These are phyloP conservation scores for Andinoacara biseriatus DNA, from an alignment of 2,113 vertebrate species.

Conservation along the genomic window DNA sequence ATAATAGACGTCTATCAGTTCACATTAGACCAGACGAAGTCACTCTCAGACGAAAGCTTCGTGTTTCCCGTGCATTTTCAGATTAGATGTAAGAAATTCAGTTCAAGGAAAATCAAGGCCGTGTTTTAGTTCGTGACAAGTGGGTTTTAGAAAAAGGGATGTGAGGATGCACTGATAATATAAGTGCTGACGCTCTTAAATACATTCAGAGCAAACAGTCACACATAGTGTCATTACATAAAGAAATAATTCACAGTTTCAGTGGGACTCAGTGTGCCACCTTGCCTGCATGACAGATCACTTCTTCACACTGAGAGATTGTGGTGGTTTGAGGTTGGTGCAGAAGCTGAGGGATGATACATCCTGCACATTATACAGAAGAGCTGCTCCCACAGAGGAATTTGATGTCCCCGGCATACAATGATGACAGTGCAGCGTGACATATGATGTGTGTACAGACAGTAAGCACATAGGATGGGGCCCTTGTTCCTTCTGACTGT, in stretches of 20 bases:
- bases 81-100: neutral
- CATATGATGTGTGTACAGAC: conserved; percentile 70
- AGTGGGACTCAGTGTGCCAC: conserved; percentile 43
- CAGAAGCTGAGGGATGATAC: conserved; percentile 64
- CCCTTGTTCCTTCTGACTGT: conserved; percentile 46
- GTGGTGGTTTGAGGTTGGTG: conserved; percentile 44
- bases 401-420: conserved; percentile 52
- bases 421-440: conserved; percentile 63
- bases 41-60: neutral
- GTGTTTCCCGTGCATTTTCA: conserved; percentile 10
- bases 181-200: conserved; percentile 8
- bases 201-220: conserved; percentile 21
- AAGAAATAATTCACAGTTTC: conserved; percentile 38
- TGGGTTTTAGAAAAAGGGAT: neutral
- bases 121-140: neutral
- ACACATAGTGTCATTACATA: conserved; percentile 19
- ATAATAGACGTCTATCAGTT: neutral
- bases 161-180: neutral
- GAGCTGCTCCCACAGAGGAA: conserved; percentile 54
- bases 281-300: conserved; percentile 58
- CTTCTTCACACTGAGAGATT: conserved; percentile 63
- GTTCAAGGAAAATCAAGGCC: neutral
- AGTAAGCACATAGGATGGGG: conserved; percentile 39
- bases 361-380: conserved; percentile 58
- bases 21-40: neutral